These are phyloP conservation scores for Empidonax alnorum DNA, from an alignment of 2,113 vertebrate genomes.

Conservation along the genomic window DNA sequence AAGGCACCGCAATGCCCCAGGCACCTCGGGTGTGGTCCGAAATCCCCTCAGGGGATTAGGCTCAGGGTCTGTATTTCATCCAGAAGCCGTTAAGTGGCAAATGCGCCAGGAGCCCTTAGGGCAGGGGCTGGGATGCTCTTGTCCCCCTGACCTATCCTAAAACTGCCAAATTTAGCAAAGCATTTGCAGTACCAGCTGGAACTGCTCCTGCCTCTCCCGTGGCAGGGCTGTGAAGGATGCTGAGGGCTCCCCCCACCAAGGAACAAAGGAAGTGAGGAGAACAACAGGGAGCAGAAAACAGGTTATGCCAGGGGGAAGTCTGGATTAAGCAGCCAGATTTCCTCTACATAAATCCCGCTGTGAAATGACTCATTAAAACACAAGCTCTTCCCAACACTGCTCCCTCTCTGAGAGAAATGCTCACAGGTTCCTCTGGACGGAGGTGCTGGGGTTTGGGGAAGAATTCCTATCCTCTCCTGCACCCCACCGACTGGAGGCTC, in stretches of 20 bases:
- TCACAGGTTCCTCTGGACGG: neutral
- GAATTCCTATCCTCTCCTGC: fast-evolving
- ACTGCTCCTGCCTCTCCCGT: neutral
- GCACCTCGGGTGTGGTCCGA: neutral
- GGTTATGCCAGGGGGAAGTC: neutral
- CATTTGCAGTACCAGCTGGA: neutral
- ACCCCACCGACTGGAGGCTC: neutral
- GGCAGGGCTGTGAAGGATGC: neutral
- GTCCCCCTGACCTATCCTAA: neutral
- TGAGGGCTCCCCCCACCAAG: neutral
- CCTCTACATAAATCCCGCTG: neutral
- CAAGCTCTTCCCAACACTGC: neutral
- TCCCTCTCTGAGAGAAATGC: fast-evolving
- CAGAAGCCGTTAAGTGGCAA: neutral
- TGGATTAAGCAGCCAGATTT: neutral
- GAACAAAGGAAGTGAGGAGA: neutral
- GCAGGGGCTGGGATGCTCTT: neutral
- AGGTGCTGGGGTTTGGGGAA: neutral
- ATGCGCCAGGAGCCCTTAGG: neutral
- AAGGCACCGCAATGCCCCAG: neutral
- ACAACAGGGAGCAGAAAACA: neutral
- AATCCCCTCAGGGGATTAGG: neutral
- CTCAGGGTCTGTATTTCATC: neutral
- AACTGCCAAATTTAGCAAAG: neutral
- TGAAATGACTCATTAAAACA: neutral